A percentile compares a stretch with the other conserved stretches of the same genome.
phyloP scores from a whole-genome alignment of 2,888 invertebrate species.

The Alloscopus bannaensis region DNA sequence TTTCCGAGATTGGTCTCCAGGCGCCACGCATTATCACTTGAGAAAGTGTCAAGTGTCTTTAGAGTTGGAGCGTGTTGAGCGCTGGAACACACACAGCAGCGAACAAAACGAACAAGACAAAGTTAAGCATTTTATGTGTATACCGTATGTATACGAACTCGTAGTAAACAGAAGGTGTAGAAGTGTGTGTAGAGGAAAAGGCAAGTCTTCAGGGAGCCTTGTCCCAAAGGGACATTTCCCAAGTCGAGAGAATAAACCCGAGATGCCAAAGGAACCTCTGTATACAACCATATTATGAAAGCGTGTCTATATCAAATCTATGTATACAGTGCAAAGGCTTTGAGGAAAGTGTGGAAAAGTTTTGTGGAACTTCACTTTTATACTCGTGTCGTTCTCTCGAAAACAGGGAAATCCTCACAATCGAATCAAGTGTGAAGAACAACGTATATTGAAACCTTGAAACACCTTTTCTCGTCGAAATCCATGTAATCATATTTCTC shows the following conservation, averaged over 20 bases:
- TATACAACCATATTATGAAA: too few relatives aligned
- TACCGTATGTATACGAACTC: neutral
- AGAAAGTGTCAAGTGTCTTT: slow-evolving; percentile 64
- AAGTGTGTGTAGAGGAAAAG: slow-evolving; percentile 28
- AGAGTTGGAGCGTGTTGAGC: slow-evolving; percentile 15
- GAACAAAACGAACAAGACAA: neutral
- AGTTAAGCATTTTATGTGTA: neutral
- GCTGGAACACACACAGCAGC: neutral
- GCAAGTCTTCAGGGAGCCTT: slow-evolving; percentile 50
- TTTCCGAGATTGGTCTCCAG: slow-evolving; percentile 64
- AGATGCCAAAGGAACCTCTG: slow-evolving; percentile 48
- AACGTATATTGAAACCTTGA: too few relatives aligned
- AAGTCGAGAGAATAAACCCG: slow-evolving; percentile 54
- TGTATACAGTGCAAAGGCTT: too few relatives aligned
- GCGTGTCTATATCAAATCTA: too few relatives aligned
- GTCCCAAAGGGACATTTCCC: slow-evolving; percentile 60
- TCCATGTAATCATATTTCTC: too few relatives aligned
- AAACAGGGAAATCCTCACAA: too few relatives aligned
- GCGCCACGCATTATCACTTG: slow-evolving; percentile 64
- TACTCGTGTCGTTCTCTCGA: too few relatives aligned
- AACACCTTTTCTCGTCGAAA: too few relatives aligned
- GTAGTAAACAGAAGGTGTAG: neutral
- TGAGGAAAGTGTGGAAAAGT: too few relatives aligned
- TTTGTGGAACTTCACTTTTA: too few relatives aligned
- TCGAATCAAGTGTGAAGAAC: too few relatives aligned